phyloP scores from a whole-genome alignment of 2,888 invertebrate genomes.

The Lepeophtheirus nordmannii region DNA sequence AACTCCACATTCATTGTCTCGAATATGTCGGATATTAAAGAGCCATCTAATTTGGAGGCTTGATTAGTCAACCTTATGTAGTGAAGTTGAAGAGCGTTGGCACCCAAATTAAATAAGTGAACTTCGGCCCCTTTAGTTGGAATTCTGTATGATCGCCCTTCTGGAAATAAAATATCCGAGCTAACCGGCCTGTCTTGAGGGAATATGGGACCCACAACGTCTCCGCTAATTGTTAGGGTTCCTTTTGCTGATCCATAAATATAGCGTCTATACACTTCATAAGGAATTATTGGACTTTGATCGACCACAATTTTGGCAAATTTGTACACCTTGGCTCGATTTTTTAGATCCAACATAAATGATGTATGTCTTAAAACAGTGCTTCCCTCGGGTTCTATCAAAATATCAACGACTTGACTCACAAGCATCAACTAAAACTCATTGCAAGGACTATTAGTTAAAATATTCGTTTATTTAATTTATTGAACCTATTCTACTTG shows the following conservation, averaged over 20 bases:
- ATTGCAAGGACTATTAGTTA: not conserved
- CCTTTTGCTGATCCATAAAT: slow-evolving; percentile 41
- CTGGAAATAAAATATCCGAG: slow-evolving; percentile 31
- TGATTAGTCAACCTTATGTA: slow-evolving; percentile 42
- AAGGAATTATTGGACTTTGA: slow-evolving; percentile 40
- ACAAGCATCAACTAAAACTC: not conserved
- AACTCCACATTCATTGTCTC: slow-evolving; percentile 33
- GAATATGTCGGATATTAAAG: slow-evolving; percentile 34
- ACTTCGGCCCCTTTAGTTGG: slow-evolving; percentile 40
- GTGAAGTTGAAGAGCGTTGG: slow-evolving; percentile 40
- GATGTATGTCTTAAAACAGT: slow-evolving; percentile 41
- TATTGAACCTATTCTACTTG: slow-evolving; percentile 32
- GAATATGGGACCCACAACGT: slow-evolving; percentile 41
- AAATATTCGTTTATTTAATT: too few species aligned
- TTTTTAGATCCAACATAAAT: slow-evolving; percentile 40
- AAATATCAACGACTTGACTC: slow-evolving; percentile 9
- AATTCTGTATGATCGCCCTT: slow-evolving; percentile 29
- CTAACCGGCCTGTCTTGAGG: slow-evolving; percentile 32
- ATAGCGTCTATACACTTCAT: slow-evolving; percentile 39
- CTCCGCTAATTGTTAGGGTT: slow-evolving; percentile 37
- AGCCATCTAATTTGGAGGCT: slow-evolving; percentile 9
- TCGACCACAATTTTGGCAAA: slow-evolving; percentile 41
- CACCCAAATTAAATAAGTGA: slow-evolving; percentile 41
- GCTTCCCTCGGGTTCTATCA: slow-evolving; percentile 38
- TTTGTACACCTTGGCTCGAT: slow-evolving; percentile 38